Conservation (phyloP, 2,113 vertebrate genomes). For the Megatriorchis doriae region DNA sequence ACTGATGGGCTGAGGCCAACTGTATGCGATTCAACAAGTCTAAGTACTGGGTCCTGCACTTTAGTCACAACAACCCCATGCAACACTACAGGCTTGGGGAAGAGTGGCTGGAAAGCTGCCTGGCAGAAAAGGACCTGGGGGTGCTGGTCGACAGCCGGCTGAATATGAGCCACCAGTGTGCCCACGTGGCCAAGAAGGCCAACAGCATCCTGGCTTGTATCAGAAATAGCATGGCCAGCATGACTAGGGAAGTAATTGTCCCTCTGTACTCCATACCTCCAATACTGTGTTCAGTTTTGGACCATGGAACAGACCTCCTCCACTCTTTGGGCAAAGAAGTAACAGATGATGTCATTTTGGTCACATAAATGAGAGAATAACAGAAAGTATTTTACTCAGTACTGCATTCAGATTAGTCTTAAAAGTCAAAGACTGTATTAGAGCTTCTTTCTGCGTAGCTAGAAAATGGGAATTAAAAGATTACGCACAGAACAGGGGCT, state of each 20-base stretch:
- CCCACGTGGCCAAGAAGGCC: background rate
- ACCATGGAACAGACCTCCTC: too few species aligned
- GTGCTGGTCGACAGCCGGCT: fast-evolving
- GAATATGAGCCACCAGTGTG: background rate
- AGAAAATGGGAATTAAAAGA: too few species aligned
- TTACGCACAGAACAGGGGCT: too few species aligned
- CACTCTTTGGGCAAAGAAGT: too few species aligned
- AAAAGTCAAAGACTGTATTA: too few species aligned
- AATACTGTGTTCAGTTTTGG: too few species aligned
- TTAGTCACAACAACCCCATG: background rate
- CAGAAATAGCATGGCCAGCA: background rate
- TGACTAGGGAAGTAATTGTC: background rate
- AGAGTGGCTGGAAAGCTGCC: background rate
- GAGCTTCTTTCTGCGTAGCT: too few species aligned
- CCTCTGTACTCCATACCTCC: too few species aligned
- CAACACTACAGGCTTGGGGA: fast-evolving
- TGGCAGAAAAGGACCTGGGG: fast-evolving
- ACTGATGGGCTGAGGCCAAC: fast-evolving
- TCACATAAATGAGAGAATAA: too few species aligned
- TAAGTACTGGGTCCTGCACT: fast-evolving
- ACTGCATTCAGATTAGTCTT: too few species aligned
- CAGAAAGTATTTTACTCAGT: too few species aligned
- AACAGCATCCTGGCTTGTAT: background rate
- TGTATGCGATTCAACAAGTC: background rate
- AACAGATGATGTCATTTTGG: too few species aligned